These are phyloP conservation scores for Pantherophis alleghaniensis DNA, from an alignment of 2,797 vertebrate genomes.

Conservation along the genomic window DNA sequence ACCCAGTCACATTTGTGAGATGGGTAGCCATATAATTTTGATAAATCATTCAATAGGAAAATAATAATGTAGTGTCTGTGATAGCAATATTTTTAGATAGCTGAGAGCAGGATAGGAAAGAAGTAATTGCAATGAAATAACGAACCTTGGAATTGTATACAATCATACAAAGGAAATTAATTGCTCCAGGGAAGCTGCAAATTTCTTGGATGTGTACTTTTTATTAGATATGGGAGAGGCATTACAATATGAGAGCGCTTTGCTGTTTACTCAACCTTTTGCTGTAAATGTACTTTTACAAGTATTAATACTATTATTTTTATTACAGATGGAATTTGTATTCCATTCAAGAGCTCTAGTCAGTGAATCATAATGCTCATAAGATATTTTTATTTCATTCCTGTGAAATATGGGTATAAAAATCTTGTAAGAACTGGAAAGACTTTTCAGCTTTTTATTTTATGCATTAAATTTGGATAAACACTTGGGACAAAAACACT, in stretches of 20 bases:
- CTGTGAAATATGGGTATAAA: background rate
- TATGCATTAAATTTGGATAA: background rate
- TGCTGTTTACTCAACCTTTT: background rate
- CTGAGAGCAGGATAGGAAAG: slow-evolving; percentile 41
- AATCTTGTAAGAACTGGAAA: background rate
- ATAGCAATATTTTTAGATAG: slow-evolving; percentile 30
- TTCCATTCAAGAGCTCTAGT: slow-evolving; percentile 10
- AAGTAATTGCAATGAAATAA: slow-evolving; percentile 46
- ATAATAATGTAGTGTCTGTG: background rate
- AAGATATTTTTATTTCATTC: background rate
- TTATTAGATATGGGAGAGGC: slow-evolving; percentile 20
- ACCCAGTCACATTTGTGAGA: background rate
- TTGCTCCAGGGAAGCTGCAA: slow-evolving; percentile 36
- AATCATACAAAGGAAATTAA: slow-evolving; percentile 28
- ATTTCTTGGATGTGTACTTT: slow-evolving; percentile 45
- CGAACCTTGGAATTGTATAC: slow-evolving; percentile 54
- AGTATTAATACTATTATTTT: slow-evolving; percentile 26
- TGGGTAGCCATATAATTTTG: background rate
- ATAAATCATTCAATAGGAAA: background rate
- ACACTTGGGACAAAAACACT: background rate
- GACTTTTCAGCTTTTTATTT: background rate
- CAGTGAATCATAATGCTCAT: background rate
- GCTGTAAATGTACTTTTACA: slow-evolving; percentile 20
- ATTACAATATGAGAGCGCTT: slow-evolving; percentile 16
- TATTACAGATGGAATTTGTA: slow-evolving; percentile 7